Conservation (phyloP, 2,797 vertebrate species). For the Xyrichtys novacula region DNA sequence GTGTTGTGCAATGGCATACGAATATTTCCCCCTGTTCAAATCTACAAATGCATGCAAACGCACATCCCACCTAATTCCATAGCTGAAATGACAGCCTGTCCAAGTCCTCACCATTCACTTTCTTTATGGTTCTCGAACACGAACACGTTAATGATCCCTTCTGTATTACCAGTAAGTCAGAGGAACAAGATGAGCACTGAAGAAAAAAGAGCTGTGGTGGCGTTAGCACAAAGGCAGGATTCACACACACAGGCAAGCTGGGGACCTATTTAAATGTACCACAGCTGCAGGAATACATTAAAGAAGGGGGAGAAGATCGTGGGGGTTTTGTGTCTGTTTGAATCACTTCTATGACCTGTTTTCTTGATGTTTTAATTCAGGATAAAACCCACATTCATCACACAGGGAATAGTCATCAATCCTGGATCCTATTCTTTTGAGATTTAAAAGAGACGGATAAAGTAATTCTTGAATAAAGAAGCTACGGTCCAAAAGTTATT, state of each 20-base stretch:
- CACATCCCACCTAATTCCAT: too few species aligned
- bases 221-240: slow-evolving; percentile 77
- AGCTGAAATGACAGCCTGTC: too few species aligned
- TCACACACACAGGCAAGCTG: slow-evolving; percentile 64
- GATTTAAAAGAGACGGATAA: too few species aligned
- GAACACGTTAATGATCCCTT: too few species aligned
- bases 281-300: slow-evolving; percentile 78
- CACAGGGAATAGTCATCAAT: background rate
- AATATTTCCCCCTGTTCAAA: too few species aligned
- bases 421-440: too few species aligned
- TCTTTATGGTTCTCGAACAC: too few species aligned
- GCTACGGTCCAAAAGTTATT: background rate
- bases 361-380: slow-evolving; percentile 64
- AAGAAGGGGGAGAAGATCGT: slow-evolving; percentile 43
- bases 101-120: background rate
- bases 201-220: slow-evolving; percentile 64
- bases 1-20: too few species aligned
- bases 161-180: slow-evolving; percentile 55
- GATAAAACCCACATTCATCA: slow-evolving; percentile 53
- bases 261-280: slow-evolving; percentile 75
- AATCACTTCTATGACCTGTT: too few species aligned
- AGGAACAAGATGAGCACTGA: slow-evolving; percentile 51
- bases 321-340: slow-evolving; percentile 47
- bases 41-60: slow-evolving; percentile 17
- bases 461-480: too few species aligned